These are phyloP conservation scores for Phataginus tetradactyla DNA, from an alignment of 2,797 vertebrate species.

Conservation along the genomic window DNA sequence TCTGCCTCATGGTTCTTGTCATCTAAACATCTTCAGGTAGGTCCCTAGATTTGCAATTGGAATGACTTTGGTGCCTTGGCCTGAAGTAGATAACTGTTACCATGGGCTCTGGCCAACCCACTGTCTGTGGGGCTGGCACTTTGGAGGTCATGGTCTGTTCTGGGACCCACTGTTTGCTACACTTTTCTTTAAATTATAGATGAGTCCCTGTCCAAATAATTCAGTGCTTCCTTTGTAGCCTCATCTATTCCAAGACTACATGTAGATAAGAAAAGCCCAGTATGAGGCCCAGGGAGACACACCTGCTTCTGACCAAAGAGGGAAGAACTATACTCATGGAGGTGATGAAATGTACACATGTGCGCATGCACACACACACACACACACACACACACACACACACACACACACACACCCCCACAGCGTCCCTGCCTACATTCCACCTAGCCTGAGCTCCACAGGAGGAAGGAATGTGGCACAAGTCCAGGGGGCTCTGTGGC, in stretches of 20 bases:
- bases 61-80: neutral
- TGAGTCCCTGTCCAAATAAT: neutral
- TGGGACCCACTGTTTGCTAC: neutral
- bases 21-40: neutral
- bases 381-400: neutral
- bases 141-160: neutral
- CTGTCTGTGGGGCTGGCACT: accelerated
- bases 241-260: neutral
- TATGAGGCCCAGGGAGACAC: neutral
- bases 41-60: neutral
- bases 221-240: neutral
- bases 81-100: neutral
- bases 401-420: neutral
- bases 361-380: neutral
- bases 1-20: neutral
- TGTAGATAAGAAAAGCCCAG: neutral
- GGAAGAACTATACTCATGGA: neutral
- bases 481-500: neutral
- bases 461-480: neutral
- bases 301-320: neutral
- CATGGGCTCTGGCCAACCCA: neutral
- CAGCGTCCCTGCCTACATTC: neutral
- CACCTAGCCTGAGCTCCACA: neutral
- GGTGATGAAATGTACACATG: neutral
- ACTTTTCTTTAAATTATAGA: neutral